These are phyloP conservation scores for Tetramorium bicarinatum DNA, from an alignment of 2,888 invertebrate genomes.

Conservation along the genomic window DNA sequence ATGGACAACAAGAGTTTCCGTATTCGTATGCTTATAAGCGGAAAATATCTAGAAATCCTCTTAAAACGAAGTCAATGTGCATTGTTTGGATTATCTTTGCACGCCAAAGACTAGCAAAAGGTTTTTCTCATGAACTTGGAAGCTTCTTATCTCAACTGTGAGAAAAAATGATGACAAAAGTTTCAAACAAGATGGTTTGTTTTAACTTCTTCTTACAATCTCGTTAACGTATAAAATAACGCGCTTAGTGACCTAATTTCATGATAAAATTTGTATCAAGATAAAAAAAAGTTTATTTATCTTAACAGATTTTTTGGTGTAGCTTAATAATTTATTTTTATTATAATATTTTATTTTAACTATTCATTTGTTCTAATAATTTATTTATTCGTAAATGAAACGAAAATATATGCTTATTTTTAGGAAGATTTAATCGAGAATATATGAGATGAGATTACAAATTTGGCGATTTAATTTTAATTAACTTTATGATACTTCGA, in stretches of 20 bases:
- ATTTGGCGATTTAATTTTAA: not conserved
- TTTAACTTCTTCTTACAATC: constrained; percentile 51
- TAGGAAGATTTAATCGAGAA: not conserved
- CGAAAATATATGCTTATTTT: not conserved
- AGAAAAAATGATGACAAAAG: constrained; percentile 44
- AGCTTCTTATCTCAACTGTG: constrained; percentile 27
- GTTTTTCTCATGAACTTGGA: constrained; percentile 38
- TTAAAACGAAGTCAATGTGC: constrained; percentile 29
- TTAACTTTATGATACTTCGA: not conserved
- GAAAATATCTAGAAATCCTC: constrained; percentile 10
- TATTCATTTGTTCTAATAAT: not conserved
- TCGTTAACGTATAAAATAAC: constrained; percentile 21
- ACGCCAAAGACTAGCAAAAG: constrained; percentile 2
- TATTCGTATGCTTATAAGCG: not conserved
- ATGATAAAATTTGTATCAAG: not conserved
- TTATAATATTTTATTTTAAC: not conserved
- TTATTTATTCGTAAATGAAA: not conserved
- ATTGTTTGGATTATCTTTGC: constrained; percentile 44
- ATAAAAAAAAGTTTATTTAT: not conserved
- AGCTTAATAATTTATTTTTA: not conserved
- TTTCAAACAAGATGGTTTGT: constrained; percentile 43
- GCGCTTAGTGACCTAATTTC: constrained; percentile 13
- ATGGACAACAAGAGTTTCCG: not conserved
- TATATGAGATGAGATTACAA: not conserved
- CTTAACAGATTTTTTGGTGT: not conserved